phyloP scores from a whole-genome alignment of 2,113 vertebrate species.

The Rhabdornis inornatus region DNA sequence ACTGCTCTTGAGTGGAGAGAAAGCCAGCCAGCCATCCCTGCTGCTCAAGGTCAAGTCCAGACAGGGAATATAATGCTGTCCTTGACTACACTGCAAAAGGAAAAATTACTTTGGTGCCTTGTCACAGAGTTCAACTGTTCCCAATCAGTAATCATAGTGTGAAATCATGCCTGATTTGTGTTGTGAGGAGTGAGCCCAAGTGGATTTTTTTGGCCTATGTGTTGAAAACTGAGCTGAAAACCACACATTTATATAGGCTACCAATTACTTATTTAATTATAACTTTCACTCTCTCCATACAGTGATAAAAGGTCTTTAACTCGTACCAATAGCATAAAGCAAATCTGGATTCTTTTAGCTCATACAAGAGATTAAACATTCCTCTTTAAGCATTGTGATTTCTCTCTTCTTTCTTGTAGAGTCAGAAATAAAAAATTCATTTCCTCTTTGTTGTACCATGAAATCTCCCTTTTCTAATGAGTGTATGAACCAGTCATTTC shows the following conservation, averaged over 20 bases:
- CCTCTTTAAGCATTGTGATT: slow-evolving; percentile 9
- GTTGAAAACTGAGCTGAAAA: not conserved
- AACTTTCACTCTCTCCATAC: not conserved
- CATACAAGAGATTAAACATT: not conserved
- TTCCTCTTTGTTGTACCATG: slow-evolving; percentile 47
- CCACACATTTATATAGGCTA: not conserved
- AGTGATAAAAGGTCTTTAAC: not conserved
- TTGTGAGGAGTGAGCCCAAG: not conserved
- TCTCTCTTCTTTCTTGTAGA: slow-evolving; percentile 5
- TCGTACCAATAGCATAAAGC: not conserved
- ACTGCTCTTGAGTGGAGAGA: not conserved
- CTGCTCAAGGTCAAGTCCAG: not conserved
- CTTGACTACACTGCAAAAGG: not conserved
- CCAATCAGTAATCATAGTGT: not conserved
- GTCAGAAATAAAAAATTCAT: slow-evolving; percentile 20
- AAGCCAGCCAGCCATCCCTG: not conserved
- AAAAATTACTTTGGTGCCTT: slow-evolving; percentile 2
- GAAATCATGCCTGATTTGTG: not conserved
- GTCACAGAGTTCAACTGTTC: not conserved
- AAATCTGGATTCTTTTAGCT: slow-evolving; percentile 1
- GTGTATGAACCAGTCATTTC: slow-evolving; percentile 64
- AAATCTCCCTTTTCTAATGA: slow-evolving; percentile 66
- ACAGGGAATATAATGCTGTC: not conserved
- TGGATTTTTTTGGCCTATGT: not conserved
- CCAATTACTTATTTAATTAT: not conserved